Evolutionary conservation across 2,888 invertebrate species (phyloP), one percentile per base, ranked within the genome.

Genomic region (Clanis bilineata): DNA sequence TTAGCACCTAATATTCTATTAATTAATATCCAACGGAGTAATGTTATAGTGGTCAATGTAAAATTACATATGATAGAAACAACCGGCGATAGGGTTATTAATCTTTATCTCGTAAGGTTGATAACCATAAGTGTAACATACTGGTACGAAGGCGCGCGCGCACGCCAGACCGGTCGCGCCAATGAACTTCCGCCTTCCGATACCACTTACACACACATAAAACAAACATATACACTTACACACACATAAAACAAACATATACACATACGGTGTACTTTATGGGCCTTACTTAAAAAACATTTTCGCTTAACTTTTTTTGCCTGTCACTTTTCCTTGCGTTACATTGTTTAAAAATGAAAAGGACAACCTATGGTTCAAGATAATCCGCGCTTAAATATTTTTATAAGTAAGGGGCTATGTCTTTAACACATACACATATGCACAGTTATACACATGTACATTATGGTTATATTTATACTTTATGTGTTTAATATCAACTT

Each of bases 101-200:
- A 36, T 36, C n/a, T n/a, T n/a, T n/a, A 7, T 9, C 5, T 39
- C 39, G 15, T 18, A 18, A 0, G 18, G 15, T 32, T 10, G 51
- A 51, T 28, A 32, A 32, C 51, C 62, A 66, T 64, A 70, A 68
- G 68, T 62, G 59, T 63, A 62, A 63, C 62, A 69, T 63, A 58
- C 64, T 58, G 70, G 66, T 51, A 66, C 56, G 57, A 55, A 62
- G 58, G 64, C 69, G 64, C 69, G 65, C 74, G 71, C 69, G 74
- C 71, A 66, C 70, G 63, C 66, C 54, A n/a, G 62, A 82, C 83
- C 79, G 77, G 84, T 80, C 68, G 10, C 60, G 54, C 63, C 62
- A 67, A 63, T 69, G 71, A 66, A 74, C 79, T 88, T 88, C 87
- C 88, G 84, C 76, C 87, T 86, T 88, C 88, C 85, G 83, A 75